Base-by-base conservation (phyloP, 2,797 vertebrate genomes). In the Chloroceryle inda region DNA sequence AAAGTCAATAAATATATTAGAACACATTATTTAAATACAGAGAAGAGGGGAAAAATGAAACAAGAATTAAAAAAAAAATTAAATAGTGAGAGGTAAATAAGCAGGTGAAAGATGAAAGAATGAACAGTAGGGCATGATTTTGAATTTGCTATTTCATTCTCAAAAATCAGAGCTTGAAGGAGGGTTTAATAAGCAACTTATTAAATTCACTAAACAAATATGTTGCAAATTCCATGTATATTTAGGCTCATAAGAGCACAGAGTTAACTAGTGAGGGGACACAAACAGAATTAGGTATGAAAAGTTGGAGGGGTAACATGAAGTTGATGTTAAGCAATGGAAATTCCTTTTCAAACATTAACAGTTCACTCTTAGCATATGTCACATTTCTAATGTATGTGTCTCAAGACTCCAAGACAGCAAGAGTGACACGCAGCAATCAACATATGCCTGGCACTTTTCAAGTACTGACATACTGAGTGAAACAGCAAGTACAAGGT, bases 301-400 rank as follows among this genome's bases (percentile, higher is more conserved):
- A 85, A 97, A 97, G 92, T 92, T 97, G 93, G 88, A 95, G 97
- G 95, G 89, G 92, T 97, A 96, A 96, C 91, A 92, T 82, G 87
- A 88, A 78, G 92, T 63, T 29, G 58, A 86, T 97, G 89, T 94
- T 92, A 92, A 91, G 93, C 92, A 96, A 95, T 89, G 89, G 83
- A 98, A 98, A 98, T 97, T 97, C 62, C 45, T 88, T 96, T 97
- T 96, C 92, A 97, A 97, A 97, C 97, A 95, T 95, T 95, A 98
- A 91, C 89, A 91, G 89, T 77, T 98, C 94, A 84, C 81, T 96
- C 94, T 96, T 85, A 96, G 94, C 97, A 97, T 97, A 97, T 97
- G 97, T 97, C 97, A 96, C 49, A 89, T 96, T 89, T 88, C 94
- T 96, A 97, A 96, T 96, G 97, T 95, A 97, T 89, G 96, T 96